Base-by-base conservation (phyloP, 2,888 invertebrate species). In the Drosophila neotestacea region DNA sequence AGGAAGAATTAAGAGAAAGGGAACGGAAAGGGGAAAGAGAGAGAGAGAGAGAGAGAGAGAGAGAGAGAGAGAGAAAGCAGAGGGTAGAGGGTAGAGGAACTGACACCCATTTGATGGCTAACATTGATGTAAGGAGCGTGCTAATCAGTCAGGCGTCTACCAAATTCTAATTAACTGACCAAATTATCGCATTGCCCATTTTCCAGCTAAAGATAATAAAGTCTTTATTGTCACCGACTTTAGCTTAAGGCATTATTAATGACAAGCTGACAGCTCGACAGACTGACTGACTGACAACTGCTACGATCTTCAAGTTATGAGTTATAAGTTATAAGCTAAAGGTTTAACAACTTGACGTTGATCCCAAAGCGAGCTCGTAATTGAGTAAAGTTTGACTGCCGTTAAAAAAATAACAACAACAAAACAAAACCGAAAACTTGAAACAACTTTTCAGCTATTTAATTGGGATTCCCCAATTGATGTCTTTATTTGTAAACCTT, bases 51-150 rank as follows among this genome's bases (percentile, higher is more conserved):
- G n/a, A 5, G 30, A 5, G 1, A 30, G 30, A 38, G 50, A 6
- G 2, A 13, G 32, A 32, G n/a, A 13, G 6, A 16, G 11, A 11
- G n/a, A 5, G 30, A 5, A 5, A 30, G 30, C 30, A 16, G 34
- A 6, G 32, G 5, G 27, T 5, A 27, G 2, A 4, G 10, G 7
- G 0, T 6, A 2, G 32, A 16, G 34, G 13, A 10, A 9, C 52
- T 34, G 13, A 6, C 28, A 38, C 27, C 42, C 34, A 36, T 34
- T 70, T 44, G 44, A 22, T 16, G 44, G 22, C 32, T 22, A 44
- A 34, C 59, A 67, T 62, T 71, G 46, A 76, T 63, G 64, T 61
- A 63, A 55, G 28, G 30, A 48, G 64, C 62, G 69, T 58, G 75
- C 61, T 64, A 74, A 76, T 74, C 75, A 74, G 50, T 22, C 44